A percentile compares a stretch with the other conserved stretches of the same genome.
phyloP scores from a whole-genome alignment of 2,888 invertebrate species.

The Ypsolopha scabrella region DNA sequence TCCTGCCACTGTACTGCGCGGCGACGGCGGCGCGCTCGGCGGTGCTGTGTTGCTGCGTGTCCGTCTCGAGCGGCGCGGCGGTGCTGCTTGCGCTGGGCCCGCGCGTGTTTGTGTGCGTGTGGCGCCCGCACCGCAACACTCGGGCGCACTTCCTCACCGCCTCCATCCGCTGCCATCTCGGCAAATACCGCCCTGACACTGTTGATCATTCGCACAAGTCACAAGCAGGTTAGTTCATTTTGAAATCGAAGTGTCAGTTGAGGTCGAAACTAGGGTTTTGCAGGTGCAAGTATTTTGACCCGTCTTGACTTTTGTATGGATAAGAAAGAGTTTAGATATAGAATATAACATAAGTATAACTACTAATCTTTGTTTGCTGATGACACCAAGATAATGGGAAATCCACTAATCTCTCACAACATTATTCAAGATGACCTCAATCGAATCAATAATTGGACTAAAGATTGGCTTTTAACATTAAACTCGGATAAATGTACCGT shows the following conservation, averaged over 20 bases:
- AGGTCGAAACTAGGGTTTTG: background rate
- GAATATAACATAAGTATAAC: too few relatives aligned
- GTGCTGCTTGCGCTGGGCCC: constrained; percentile 81
- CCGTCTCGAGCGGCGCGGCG: constrained; percentile 79
- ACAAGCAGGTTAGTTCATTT: background rate
- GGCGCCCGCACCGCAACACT: constrained; percentile 82
- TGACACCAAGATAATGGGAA: too few relatives aligned
- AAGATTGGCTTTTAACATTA: too few relatives aligned
- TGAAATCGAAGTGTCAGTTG: background rate
- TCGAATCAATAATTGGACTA: too few relatives aligned
- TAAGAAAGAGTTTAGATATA: too few relatives aligned
- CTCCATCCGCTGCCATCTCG: constrained; percentile 78
- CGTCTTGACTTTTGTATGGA: too few relatives aligned
- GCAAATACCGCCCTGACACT: constrained; percentile 27
- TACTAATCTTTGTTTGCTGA: too few relatives aligned
- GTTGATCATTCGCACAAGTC: background rate
- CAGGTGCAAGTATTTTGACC: background rate
- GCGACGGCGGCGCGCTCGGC: constrained; percentile 54
- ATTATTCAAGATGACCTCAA: too few relatives aligned
- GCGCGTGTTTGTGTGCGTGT: constrained; percentile 80
- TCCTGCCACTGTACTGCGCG: constrained; percentile 76
- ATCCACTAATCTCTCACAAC: too few relatives aligned
- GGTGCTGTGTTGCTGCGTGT: constrained; percentile 74
- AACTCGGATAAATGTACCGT: too few relatives aligned
- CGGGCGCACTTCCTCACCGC: constrained; percentile 80